Base-by-base conservation (phyloP, 2,113 vertebrate genomes). In the Daphoenositta chrysoptera region DNA sequence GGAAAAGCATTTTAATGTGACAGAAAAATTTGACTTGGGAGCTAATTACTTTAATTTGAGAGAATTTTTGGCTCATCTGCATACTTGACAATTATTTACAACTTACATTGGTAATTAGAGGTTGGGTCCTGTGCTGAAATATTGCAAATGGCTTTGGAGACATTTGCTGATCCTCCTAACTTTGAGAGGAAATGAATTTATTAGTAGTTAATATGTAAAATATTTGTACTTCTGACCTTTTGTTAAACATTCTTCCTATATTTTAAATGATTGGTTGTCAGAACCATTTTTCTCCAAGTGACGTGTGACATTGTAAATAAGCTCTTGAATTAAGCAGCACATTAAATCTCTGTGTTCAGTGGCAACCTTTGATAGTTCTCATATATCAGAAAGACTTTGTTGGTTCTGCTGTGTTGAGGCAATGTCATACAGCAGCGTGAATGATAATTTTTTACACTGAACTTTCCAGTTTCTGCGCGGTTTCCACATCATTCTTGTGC, bases 1-100 rank as follows among this genome's bases (percentile, higher is more conserved):
- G 87, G 72, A 87, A 96, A 94, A 97, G 51, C 78, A 27, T 95
- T 97, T 96, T 92, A 96, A 96, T 88, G 94, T 15, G 78, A 96
- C 90, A 93, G 76, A 71, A 95, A 92, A 97, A 94, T 96, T 96
- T 97, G 95, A 96, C 91, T 90, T 94, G 89, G 96, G 95, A 97
- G 94, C 81, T 97, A 97, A 97, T 97, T 96, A 95, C 94, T 97
- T 90, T 93, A 96, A 97, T 97, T 97, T 92, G 89, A 83, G 94
- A 75, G 93, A 94, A 77, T 97, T 96, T 97, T 95, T 94, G 93
- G 83, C 77, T 97, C 94, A 96, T 98, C 93, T 97, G 86, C 95
- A 97, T 96, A 61, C 94, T 82, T 94, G 96, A 96, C 94, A 97
- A 97, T 97, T 97, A 98, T 97, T 97, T 97, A 95, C 97, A 90